Conservation (phyloP, 1,140 invertebrate species). For the Bradysia coprophila region DNA sequence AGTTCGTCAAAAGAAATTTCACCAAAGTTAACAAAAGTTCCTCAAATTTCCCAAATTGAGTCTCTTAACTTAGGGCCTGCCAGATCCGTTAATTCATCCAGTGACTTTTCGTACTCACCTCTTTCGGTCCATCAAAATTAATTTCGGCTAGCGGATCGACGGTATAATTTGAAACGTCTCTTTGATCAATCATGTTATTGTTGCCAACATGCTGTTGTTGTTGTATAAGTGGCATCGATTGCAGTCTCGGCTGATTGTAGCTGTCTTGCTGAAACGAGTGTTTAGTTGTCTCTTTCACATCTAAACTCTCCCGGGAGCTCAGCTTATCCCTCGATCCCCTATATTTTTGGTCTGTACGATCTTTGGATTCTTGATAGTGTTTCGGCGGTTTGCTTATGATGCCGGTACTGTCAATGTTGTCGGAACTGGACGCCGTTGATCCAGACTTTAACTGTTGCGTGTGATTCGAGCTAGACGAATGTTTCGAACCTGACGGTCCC, state of each 20-base stretch:
- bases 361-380: background rate
- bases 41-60: too few species aligned
- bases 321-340: background rate
- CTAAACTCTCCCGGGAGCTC: background rate
- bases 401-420: slow-evolving; percentile 9
- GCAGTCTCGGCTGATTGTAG: background rate
- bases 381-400: background rate
- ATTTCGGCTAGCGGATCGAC: background rate
- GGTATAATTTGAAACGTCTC: background rate
- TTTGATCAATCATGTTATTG: slow-evolving; percentile 1
- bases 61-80: too few species aligned
- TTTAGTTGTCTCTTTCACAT: background rate
- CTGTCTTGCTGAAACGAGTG: background rate
- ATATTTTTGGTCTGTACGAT: background rate
- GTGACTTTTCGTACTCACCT: too few species aligned
- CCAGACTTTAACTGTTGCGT: slow-evolving; percentile 21
- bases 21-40: too few species aligned
- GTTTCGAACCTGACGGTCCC: slow-evolving; percentile 22
- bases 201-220: slow-evolving; percentile 2
- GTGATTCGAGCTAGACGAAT: slow-evolving; percentile 24
- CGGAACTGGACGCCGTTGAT: slow-evolving; percentile 29
- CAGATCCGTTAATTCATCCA: too few species aligned
- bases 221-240: slow-evolving; percentile 1
- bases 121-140: background rate
- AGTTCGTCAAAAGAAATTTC: too few species aligned